Evolutionary conservation across 2,797 vertebrate genomes (phyloP), one percentile per base, ranked within the genome.

Genomic region (Paguma larvata): DNA sequence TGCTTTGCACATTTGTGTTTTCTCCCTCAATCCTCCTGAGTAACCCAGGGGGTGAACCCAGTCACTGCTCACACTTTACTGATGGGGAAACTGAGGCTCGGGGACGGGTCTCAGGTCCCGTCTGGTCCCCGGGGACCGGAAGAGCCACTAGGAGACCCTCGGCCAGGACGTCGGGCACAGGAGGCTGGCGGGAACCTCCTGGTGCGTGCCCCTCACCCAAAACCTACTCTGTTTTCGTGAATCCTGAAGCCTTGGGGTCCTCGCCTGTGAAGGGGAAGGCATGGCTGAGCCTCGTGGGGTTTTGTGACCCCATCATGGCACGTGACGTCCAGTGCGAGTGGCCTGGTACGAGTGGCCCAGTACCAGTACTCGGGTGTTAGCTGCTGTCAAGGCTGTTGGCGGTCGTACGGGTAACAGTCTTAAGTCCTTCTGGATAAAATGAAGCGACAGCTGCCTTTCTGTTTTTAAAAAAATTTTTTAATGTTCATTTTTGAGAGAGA

Each of bases 161-260:
- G 32, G 41, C 16, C 1, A 4, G 38, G 5, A 3, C 0, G 1
- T 1, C 3, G 27, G 82, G 63, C 25, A 30, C 23, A 2, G 30
- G 0, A 83, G 34, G 51, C 53, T 16, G 0, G 0, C 0, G 3
- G 14, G 21, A 25, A 16, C 10, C 38, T 65, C 7, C 11, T 19
- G 75, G 79, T 2, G 0, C 3, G 19, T 21, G 21, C 53, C 53
- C 3, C 15, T 68, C 10, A 11, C 0, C 91, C 21, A 41, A 56
- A 34, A 12, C 25, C 53, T 14, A 34, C n/a, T 41, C 80, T 21
- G 0, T 21, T 46, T 44, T 9, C 6, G 0, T 3, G 46, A 30
- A 10, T 13, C 13, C 56, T 18, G 53, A 21, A 62, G 59, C 48
- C 27, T 34, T 3, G 14, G 23, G 68, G 53, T 67, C 41, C 38